These are phyloP conservation scores for Heliconius ethilla DNA, from an alignment of 2,888 invertebrate species.

Conservation along the genomic window DNA sequence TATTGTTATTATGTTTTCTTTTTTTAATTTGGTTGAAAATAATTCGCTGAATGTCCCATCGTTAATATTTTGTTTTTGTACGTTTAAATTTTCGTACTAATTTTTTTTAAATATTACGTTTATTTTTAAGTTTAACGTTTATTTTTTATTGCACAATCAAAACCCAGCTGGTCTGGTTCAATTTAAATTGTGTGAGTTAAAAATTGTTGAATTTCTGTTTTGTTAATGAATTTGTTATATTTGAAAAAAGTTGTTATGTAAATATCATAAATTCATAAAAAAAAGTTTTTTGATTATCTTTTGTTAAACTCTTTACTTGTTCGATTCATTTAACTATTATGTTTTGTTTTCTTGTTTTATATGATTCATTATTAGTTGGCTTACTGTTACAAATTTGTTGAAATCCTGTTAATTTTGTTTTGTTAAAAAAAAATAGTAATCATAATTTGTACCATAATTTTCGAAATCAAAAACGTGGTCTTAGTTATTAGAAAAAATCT, in stretches of 20 bases:
- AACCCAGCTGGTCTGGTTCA: slow-evolving; percentile 44
- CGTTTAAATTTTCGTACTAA: not conserved
- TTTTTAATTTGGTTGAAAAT: not conserved
- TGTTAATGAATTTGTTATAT: slow-evolving; percentile 42
- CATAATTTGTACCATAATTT: not conserved
- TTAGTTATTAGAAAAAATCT: slow-evolving; percentile 27
- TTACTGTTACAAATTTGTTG: slow-evolving; percentile 9
- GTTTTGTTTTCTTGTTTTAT: slow-evolving; percentile 24
- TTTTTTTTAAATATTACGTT: not conserved
- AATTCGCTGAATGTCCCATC: not conserved
- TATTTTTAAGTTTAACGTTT: slow-evolving; percentile 20
- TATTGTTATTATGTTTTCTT: not conserved
- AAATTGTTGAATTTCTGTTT: slow-evolving; percentile 48
- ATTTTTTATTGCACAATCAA: not conserved
- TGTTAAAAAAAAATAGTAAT: not conserved
- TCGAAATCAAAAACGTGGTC: slow-evolving; percentile 3
- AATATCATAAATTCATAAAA: slow-evolving; percentile 11
- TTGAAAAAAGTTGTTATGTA: slow-evolving; percentile 22
- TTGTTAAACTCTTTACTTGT: slow-evolving; percentile 34
- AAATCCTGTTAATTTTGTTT: slow-evolving; percentile 34
- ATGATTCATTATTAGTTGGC: slow-evolving; percentile 17
- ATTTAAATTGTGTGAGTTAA: slow-evolving; percentile 28
- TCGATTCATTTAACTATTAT: slow-evolving; percentile 34
- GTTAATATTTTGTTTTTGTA: slow-evolving; percentile 2
- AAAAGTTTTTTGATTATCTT: slow-evolving; percentile 24